These are phyloP conservation scores for Spea bombifrons DNA, from an alignment of 2,113 vertebrate species.

Conservation along the genomic window DNA sequence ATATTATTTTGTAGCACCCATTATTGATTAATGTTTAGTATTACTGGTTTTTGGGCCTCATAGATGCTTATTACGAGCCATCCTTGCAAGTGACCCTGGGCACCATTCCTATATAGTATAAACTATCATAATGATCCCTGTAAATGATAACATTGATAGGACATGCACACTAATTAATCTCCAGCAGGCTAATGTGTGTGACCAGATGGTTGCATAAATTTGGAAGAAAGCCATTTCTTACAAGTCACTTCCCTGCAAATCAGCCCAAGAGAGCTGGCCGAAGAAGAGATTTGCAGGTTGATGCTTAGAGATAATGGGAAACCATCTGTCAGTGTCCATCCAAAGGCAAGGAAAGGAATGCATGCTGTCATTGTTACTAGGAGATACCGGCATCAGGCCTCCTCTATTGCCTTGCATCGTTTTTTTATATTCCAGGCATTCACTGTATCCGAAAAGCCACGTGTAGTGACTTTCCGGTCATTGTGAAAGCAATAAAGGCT, in stretches of 20 bases:
- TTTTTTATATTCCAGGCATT: not conserved
- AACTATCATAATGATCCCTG: too few relatives aligned
- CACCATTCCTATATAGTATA: too few relatives aligned
- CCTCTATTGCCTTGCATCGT: not conserved
- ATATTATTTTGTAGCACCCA: too few relatives aligned
- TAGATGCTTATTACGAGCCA: too few relatives aligned
- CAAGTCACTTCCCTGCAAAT: not conserved
- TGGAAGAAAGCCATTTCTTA: not conserved
- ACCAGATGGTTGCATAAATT: slow-evolving; percentile 19
- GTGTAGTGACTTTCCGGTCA: slow-evolving; percentile 3
- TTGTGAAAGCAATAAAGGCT: slow-evolving; percentile 1
- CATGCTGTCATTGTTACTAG: not conserved
- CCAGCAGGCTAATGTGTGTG: too few relatives aligned
- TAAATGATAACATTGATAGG: too few relatives aligned
- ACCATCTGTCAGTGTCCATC: not conserved
- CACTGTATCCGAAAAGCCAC: not conserved
- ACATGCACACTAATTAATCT: too few relatives aligned
- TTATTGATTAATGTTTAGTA: too few relatives aligned
- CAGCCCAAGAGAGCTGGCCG: not conserved
- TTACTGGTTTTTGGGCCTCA: too few relatives aligned
- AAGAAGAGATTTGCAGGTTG: not conserved
- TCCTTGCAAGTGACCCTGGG: too few relatives aligned
- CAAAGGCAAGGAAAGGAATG: not conserved
- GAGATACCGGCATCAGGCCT: not conserved
- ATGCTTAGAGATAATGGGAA: slow-evolving; percentile 22